phyloP scores from a whole-genome alignment of 2,113 vertebrate species.

The Larimichthys polyactis region DNA sequence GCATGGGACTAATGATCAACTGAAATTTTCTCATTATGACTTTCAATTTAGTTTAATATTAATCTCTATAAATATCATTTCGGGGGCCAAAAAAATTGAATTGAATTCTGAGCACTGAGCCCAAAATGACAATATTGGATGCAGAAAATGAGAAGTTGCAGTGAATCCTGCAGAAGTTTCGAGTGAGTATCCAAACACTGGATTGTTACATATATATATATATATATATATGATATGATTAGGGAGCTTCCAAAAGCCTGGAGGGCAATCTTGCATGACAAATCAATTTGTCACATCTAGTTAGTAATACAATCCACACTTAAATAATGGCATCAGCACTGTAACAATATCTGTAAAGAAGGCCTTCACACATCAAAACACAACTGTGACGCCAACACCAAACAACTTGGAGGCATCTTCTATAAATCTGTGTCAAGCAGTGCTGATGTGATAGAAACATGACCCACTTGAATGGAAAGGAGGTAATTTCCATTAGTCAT shows the following conservation, averaged over 20 bases:
- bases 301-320: neutral
- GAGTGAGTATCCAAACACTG: neutral
- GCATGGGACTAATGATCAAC: conserved; percentile 20
- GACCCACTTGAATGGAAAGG: too few species aligned
- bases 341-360: too few species aligned
- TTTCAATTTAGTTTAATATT: neutral
- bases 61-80: neutral
- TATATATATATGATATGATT: neutral
- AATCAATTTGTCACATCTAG: neutral
- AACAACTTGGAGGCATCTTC: neutral
- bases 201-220: neutral
- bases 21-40: neutral
- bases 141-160: neutral
- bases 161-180: neutral
- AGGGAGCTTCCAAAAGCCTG: neutral
- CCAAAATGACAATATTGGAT: neutral
- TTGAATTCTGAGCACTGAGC: neutral
- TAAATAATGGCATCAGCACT: neutral
- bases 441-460: conserved; percentile 11
- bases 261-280: neutral
- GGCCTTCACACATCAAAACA: neutral
- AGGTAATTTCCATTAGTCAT: too few species aligned
- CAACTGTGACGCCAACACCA: neutral
- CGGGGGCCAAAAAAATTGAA: neutral
- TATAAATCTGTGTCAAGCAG: neutral